Evolutionary conservation across 2,797 vertebrate species (phyloP), one percentile per base, ranked within the genome.

Genomic region (Enteromius anoplus): DNA sequence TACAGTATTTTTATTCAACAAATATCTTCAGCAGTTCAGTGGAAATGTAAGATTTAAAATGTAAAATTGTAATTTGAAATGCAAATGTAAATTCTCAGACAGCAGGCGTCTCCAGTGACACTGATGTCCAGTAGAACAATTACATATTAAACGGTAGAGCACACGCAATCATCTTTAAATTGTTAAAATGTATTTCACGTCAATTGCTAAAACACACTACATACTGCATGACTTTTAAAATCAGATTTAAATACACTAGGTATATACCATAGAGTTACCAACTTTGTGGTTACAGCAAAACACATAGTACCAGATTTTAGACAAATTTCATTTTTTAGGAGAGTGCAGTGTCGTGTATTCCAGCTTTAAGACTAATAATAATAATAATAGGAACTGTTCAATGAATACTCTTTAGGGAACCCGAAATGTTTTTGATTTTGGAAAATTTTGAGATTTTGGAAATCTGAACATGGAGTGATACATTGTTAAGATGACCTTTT

Each of bases 81-180:
- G 60, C 14, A 66, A 47, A 66, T 12, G 26, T 2, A 47, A 29
- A 26, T 45, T 45, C 9, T 45, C 58, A 64, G 23, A 79, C 64
- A 66, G 64, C 53, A 65, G 78, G 78, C 76, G 72, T 81, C 58
- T 81, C 26, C 42, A 81, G 53, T 4, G 34, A 3, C 21, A 15
- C n/a, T 49, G 19, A 37, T 79, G 58, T 78, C 45, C 69, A 49
- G 17, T 15, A 49, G 47, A 49, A 15, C 14, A 15, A 49, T 49
- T 14, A 15, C 45, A 47, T 47, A 15, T 47, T 47, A 14, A 47
- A 47, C 14, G 14, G 14, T 47, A 47, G 12, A 47, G 1, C 14
- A 15, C 14, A 15, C 4, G 15, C 14, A 15, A 4, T 49, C 47
- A 49, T 14, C 53, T 55, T 55, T n/a, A n/a, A 7, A n/a, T 55